These are phyloP conservation scores for Gandaritis pyraliata DNA, from an alignment of 2,888 invertebrate species.

Conservation along the genomic window DNA sequence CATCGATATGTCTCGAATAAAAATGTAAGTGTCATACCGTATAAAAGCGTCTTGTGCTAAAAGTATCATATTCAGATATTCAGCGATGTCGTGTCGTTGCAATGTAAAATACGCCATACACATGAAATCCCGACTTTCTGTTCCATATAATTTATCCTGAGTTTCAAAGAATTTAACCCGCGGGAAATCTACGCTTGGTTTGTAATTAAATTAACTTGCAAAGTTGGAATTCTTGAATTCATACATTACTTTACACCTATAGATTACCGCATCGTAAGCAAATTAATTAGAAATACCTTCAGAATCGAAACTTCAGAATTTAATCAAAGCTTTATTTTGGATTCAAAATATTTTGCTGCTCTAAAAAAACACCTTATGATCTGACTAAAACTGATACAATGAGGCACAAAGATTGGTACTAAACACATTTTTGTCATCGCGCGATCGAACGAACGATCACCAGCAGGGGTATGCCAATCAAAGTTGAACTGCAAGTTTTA, in stretches of 20 bases:
- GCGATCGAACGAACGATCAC: no score
- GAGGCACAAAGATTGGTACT: slow-evolving; percentile 5
- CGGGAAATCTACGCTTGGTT: slow-evolving; percentile 45
- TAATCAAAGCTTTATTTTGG: not conserved
- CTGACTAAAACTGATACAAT: no score
- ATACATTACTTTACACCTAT: not conserved
- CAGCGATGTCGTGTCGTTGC: no score
- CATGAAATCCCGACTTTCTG: slow-evolving; percentile 27
- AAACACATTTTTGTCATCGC: no score
- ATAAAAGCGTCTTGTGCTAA: no score
- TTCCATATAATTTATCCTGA: slow-evolving; percentile 27
- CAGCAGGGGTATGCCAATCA: no score
- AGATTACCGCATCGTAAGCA: not conserved
- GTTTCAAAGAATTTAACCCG: slow-evolving; percentile 41
- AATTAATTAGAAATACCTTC: not conserved
- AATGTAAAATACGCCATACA: not conserved
- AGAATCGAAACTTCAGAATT: not conserved
- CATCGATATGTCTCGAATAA: no score
- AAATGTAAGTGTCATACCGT: no score
- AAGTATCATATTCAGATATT: no score
- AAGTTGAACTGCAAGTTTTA: no score
- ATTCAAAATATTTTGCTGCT: not conserved
- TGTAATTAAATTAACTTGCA: slow-evolving; percentile 48
- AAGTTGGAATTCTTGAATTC: slow-evolving; percentile 36
- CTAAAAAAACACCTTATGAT: not conserved